These are phyloP conservation scores for Pagetopsis macropterus DNA, from an alignment of 2,797 vertebrate species.

Conservation along the genomic window DNA sequence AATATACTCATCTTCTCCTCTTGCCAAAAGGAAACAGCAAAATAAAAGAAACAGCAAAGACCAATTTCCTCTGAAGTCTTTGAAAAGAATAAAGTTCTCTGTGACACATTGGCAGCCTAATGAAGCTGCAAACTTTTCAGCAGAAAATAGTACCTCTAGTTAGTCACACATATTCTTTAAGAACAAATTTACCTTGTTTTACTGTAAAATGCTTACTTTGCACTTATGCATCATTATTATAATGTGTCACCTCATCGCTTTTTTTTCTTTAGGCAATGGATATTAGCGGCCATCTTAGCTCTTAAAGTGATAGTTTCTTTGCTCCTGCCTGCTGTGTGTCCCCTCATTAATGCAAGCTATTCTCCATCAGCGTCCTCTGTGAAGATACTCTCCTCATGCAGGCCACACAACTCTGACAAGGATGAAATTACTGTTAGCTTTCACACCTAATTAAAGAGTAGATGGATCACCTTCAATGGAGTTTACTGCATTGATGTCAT, in stretches of 20 bases:
- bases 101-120: conserved; percentile 48
- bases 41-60: conserved; percentile 23
- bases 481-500: conserved; percentile 56
- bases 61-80: conserved; percentile 18
- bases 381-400: conserved; percentile 72
- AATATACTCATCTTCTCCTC: not conserved
- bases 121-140: conserved; percentile 59
- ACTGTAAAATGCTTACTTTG: conserved; percentile 74
- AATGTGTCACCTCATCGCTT: conserved; percentile 73
- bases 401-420: conserved; percentile 73
- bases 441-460: conserved; percentile 79
- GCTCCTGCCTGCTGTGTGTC: conserved; percentile 79
- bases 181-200: conserved; percentile 67
- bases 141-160: conserved; percentile 45
- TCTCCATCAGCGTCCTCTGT: conserved; percentile 71
- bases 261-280: conserved; percentile 63
- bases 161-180: conserved; percentile 44
- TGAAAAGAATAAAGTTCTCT: conserved; percentile 32
- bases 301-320: conserved; percentile 78
- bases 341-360: conserved; percentile 81
- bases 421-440: conserved; percentile 75
- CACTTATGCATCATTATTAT: conserved; percentile 78
- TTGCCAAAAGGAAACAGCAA: conserved; percentile 11
- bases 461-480: conserved; percentile 56
- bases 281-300: conserved; percentile 70